These are phyloP conservation scores for Chalcosyrphus nemorum DNA, from an alignment of 2,888 invertebrate genomes.

Conservation along the genomic window DNA sequence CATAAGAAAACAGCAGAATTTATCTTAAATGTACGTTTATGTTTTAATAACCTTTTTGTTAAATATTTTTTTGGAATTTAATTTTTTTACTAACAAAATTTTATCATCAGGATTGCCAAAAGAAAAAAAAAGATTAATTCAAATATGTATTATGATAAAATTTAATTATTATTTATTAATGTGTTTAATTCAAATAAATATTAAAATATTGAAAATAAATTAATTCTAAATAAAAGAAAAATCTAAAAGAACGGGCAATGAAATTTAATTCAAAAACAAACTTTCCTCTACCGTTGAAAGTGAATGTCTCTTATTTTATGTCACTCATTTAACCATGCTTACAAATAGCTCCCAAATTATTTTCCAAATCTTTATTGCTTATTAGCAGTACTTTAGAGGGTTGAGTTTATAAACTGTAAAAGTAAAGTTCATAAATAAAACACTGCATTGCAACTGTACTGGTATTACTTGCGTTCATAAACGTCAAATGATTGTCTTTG, in stretches of 20 bases:
- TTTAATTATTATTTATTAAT: constrained; percentile 57
- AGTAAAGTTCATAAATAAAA: no score
- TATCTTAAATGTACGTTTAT: constrained; percentile 28
- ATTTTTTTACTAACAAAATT: constrained; percentile 47
- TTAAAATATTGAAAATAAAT: constrained; percentile 51
- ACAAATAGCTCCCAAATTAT: no score
- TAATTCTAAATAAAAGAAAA: constrained; percentile 11
- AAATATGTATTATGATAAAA: constrained; percentile 42
- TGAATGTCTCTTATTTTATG: no score
- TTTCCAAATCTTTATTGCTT: no score
- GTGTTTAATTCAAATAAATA: constrained; percentile 56
- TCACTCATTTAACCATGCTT: no score
- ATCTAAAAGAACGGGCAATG: constrained; percentile 24
- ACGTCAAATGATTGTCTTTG: no score
- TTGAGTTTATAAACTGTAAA: no score
- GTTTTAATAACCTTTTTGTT: constrained; percentile 19
- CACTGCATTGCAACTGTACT: no score
- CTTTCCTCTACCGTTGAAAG: neutral
- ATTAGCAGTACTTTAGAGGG: no score
- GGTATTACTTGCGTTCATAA: no score
- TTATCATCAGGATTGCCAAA: constrained; percentile 21
- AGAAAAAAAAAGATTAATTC: neutral
- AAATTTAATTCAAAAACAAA: neutral
- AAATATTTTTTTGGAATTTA: neutral
- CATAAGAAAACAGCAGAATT: constrained; percentile 19